Evolutionary conservation across 2,888 invertebrate genomes (phyloP).

Genomic region (Drosophila tripunctata): DNA sequence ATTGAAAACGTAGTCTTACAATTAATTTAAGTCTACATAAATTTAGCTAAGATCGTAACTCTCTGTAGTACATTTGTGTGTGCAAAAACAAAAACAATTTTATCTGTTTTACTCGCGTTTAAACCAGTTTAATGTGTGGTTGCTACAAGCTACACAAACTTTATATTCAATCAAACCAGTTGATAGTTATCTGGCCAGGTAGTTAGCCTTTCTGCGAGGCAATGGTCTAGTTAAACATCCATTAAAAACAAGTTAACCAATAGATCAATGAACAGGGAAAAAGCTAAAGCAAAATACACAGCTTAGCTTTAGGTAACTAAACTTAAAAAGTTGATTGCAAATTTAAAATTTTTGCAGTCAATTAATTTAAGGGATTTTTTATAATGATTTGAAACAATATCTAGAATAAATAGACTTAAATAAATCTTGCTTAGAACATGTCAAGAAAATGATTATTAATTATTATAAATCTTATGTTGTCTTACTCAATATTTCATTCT

Average conservation of each 20-base stretch:
- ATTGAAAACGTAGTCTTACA: not conserved
- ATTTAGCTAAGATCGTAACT: no score
- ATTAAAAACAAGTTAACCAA: slow-evolving; percentile 8
- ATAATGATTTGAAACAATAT: no score
- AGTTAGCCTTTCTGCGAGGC: slow-evolving; percentile 34
- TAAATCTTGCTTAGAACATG: no score
- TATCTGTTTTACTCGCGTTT: slow-evolving; percentile 29
- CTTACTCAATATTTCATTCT: no score
- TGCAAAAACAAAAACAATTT: slow-evolving; percentile 30
- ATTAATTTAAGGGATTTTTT: no score
- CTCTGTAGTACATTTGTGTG: no score
- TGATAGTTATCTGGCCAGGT: slow-evolving; percentile 31
- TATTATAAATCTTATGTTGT: no score
- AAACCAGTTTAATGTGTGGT: slow-evolving; percentile 55
- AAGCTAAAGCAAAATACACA: not conserved
- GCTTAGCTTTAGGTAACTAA: not conserved
- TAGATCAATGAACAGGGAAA: not conserved
- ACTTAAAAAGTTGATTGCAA: no score
- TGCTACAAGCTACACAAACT: slow-evolving; percentile 24
- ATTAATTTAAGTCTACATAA: no score
- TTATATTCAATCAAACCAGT: slow-evolving; percentile 47
- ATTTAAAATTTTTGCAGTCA: no score
- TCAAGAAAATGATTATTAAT: no score
- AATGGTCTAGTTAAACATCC: slow-evolving; percentile 16
- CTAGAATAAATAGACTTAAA: no score